Evolutionary conservation across 2,797 vertebrate species (phyloP).

Genomic region (Enteromius fasciolatus): DNA sequence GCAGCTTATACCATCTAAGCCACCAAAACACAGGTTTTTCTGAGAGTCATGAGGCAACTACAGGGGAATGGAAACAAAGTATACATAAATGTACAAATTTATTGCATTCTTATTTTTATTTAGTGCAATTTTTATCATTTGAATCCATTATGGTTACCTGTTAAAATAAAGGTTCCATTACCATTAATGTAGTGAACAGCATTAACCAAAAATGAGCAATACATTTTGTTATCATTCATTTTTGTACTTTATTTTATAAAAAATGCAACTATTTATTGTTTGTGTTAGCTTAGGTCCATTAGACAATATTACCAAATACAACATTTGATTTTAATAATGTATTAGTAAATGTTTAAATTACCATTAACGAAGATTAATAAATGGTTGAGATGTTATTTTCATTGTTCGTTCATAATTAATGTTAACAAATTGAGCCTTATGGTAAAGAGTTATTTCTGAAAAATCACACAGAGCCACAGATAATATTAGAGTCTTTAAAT

Average conservation of each 20-base stretch:
- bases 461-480: neutral
- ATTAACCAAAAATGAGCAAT: neutral
- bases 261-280: neutral
- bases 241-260: neutral
- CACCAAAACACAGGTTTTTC: neutral
- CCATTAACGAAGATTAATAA: neutral
- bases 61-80: neutral
- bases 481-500: slow-evolving; percentile 4
- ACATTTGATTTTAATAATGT: neutral
- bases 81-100: neutral
- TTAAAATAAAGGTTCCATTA: neutral
- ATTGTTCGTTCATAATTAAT: neutral
- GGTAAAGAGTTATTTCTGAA: neutral
- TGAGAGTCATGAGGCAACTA: neutral
- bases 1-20: neutral
- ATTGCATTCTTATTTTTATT: neutral
- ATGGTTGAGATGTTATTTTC: neutral
- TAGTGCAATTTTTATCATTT: neutral
- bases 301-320: neutral
- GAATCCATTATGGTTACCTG: neutral
- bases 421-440: neutral
- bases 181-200: neutral
- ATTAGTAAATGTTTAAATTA: neutral
- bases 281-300: neutral
- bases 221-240: neutral